A percentile compares a stretch with the other conserved stretches of the same genome.
Conservation (phyloP, 1,140 invertebrate genomes). For the Drosophila santomea region DNA sequence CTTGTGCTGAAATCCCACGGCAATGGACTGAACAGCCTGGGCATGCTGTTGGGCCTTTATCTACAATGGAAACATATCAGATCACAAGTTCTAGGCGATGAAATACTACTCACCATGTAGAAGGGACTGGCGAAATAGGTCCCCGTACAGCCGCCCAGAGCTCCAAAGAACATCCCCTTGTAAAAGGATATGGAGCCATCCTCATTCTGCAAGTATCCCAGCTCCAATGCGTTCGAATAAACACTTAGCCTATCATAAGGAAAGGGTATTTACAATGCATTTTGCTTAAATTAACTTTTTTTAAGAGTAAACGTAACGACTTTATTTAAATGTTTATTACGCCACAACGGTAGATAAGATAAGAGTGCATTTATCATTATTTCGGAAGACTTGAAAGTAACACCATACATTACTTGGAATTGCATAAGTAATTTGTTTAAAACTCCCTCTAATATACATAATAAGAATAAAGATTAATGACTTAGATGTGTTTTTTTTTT, state of each 20-base stretch:
- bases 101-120: constrained; percentile 17
- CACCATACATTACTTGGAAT: background rate
- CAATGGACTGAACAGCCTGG: constrained; percentile 90
- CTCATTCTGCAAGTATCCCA: constrained; percentile 9
- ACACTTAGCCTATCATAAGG: constrained; percentile 3
- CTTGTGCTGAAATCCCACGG: constrained; percentile 94
- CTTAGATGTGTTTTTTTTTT: background rate
- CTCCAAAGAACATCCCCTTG: constrained; percentile 18
- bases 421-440: background rate
- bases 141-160: constrained; percentile 2
- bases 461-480: no score
- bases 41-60: constrained; percentile 96
- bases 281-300: background rate
- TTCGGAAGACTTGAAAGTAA: no score
- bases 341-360: background rate
- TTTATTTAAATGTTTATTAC: background rate
- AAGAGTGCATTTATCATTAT: background rate
- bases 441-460: no score
- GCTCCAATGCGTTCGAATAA: constrained; percentile 18
- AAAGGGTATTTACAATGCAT: background rate
- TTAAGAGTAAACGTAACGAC: background rate
- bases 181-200: constrained; percentile 4
- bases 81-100: background rate
- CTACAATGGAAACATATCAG: constrained; percentile 29
- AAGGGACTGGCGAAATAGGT: constrained; percentile 11